Evolutionary conservation across 1,140 invertebrate species (phyloP).

Genomic region (Probaryconus sp.): DNA sequence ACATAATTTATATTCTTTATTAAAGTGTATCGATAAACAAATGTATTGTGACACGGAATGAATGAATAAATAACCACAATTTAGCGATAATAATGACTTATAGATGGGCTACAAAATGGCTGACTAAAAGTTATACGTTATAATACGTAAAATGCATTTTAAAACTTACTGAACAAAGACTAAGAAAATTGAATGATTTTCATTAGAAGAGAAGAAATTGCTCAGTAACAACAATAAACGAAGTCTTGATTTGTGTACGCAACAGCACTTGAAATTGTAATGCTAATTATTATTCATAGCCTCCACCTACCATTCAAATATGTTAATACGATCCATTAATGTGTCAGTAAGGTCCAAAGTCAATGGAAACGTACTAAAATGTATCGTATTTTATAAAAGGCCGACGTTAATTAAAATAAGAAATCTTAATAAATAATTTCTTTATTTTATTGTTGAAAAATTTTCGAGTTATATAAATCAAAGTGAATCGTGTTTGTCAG

Average conservation of each 20-base stretch:
- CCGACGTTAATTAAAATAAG: conserved; percentile 13
- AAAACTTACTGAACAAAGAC: too few species aligned
- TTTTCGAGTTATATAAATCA: conserved; percentile 34
- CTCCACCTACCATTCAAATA: conserved; percentile 53
- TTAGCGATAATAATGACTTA: too few species aligned
- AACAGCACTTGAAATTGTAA: conserved; percentile 43
- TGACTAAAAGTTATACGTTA: too few species aligned
- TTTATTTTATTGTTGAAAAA: conserved; percentile 1
- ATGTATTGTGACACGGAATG: too few species aligned
- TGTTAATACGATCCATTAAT: conserved; percentile 46
- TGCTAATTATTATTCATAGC: conserved; percentile 44
- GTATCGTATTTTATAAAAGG: neutral
- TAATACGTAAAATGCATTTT: too few species aligned
- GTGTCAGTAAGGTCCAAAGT: conserved; percentile 20
- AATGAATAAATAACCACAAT: too few species aligned
- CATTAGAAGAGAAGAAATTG: conserved; percentile 31
- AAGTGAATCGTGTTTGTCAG: neutral
- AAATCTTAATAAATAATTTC: neutral
- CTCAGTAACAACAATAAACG: conserved; percentile 28
- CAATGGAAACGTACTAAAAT: conserved; percentile 36
- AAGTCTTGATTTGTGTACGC: conserved; percentile 29
- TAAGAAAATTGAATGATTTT: neutral
- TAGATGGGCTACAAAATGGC: too few species aligned
- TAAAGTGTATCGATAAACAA: too few species aligned
- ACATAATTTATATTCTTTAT: too few species aligned